A percentile compares a stretch with the other conserved stretches of the same genome.
Conservation (phyloP, 2,797 vertebrate genomes). For the Argentina silus region DNA sequence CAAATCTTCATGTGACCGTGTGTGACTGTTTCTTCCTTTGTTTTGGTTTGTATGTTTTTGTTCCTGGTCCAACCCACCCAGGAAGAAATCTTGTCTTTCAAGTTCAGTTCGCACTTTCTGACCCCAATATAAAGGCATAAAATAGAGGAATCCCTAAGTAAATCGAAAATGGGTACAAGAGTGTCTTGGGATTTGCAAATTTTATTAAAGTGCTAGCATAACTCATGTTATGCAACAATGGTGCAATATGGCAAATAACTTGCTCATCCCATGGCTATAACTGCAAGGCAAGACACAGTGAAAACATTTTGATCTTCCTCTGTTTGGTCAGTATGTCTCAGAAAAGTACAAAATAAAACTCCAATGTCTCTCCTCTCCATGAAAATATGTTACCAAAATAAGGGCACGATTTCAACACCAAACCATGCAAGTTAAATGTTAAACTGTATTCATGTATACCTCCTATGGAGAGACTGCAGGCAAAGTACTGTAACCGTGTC, state of each 20-base stretch:
- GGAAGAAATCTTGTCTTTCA: slow-evolving; percentile 17
- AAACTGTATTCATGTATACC: slow-evolving; percentile 23
- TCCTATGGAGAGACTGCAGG: slow-evolving; percentile 23
- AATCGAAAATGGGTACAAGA: slow-evolving; percentile 10
- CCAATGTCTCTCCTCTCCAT: slow-evolving; percentile 47
- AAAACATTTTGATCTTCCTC: slow-evolving; percentile 42
- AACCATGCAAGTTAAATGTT: slow-evolving; percentile 60
- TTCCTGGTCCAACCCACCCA: slow-evolving; percentile 20
- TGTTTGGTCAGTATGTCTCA: slow-evolving; percentile 39
- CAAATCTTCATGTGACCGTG: slow-evolving; percentile 19
- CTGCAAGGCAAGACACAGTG: slow-evolving; percentile 59
- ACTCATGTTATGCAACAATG: slow-evolving; percentile 53
- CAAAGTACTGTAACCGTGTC: slow-evolving; percentile 72
- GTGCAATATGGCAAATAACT: slow-evolving; percentile 50
- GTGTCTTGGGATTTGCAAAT: slow-evolving; percentile 30
- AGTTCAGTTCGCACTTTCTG: slow-evolving; percentile 12
- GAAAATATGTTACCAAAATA: slow-evolving; percentile 57
- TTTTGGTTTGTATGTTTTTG: background rate
- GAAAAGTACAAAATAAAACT: slow-evolving; percentile 54
- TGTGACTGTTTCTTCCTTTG: slow-evolving; percentile 9
- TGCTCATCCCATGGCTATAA: slow-evolving; percentile 46
- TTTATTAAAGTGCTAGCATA: slow-evolving; percentile 65
- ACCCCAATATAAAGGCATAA: slow-evolving; percentile 25
- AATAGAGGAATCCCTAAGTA: background rate
- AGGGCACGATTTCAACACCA: slow-evolving; percentile 65